These are phyloP conservation scores for Phenacoccus solenopsis DNA, from an alignment of 1,140 invertebrate species.

Conservation along the genomic window DNA sequence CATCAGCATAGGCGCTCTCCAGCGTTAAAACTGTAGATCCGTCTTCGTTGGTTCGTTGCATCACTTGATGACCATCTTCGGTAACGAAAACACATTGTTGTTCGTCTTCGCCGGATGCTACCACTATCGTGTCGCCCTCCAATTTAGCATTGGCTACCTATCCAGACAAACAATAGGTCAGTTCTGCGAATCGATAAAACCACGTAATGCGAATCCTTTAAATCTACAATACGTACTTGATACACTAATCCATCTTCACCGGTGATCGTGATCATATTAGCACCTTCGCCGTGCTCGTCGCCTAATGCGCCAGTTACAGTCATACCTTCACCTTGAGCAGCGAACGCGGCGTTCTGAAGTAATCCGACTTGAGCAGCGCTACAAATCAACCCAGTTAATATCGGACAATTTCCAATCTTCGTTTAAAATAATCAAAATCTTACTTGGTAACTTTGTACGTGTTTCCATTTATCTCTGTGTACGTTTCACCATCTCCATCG, in stretches of 20 bases:
- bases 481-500: constrained; percentile 30
- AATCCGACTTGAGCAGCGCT: not conserved
- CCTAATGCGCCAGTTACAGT: not conserved
- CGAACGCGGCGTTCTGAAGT: not conserved
- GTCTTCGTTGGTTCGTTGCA: constrained; percentile 21
- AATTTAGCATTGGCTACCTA: constrained; percentile 43
- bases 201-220: not conserved
- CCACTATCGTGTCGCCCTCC: constrained; percentile 34
- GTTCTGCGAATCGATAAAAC: not conserved
- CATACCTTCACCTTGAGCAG: not conserved
- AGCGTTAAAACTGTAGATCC: constrained; percentile 42
- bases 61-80: constrained; percentile 32
- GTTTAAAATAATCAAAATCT: not conserved
- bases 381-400: not conserved
- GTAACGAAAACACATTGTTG: constrained; percentile 59
- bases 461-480: constrained; percentile 40
- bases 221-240: constrained; percentile 40
- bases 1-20: constrained; percentile 47
- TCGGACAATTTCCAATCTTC: not conserved
- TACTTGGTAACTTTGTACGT: constrained; percentile 40
- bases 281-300: constrained; percentile 11
- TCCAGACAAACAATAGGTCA: not conserved
- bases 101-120: constrained; percentile 48
- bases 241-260: constrained; percentile 41
- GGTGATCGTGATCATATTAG: constrained; percentile 38